phyloP scores from a whole-genome alignment of 2,888 invertebrate genomes.

The Cerceris rybyensis region DNA sequence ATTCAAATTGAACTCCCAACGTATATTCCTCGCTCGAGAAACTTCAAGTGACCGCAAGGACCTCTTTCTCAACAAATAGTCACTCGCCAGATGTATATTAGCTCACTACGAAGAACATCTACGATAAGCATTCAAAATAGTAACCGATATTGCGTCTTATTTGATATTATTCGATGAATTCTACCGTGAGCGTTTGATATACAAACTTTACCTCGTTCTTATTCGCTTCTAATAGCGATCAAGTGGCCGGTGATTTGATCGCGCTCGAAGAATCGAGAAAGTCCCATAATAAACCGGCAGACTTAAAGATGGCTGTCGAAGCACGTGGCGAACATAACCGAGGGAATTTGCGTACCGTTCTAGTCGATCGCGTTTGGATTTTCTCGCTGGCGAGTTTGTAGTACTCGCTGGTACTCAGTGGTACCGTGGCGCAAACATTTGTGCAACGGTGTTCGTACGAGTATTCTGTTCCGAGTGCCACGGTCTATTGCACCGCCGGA shows the following conservation, averaged over 20 bases:
- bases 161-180: too few species aligned
- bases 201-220: neutral
- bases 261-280: conserved; percentile 33
- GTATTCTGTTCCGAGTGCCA: conserved; percentile 37
- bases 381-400: conserved; percentile 28
- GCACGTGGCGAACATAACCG: conserved; percentile 40
- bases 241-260: neutral
- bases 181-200: too few species aligned
- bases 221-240: neutral
- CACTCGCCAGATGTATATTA: too few species aligned
- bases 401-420: conserved; percentile 62
- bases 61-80: too few species aligned
- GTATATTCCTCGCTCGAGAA: too few species aligned
- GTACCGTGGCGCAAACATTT: conserved; percentile 59
- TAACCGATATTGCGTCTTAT: too few species aligned
- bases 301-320: conserved; percentile 38
- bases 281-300: conserved; percentile 16
- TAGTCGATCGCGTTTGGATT: conserved; percentile 20
- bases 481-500: conserved; percentile 55
- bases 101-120: too few species aligned
- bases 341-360: conserved; percentile 19
- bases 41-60: too few species aligned
- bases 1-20: too few species aligned
- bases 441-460: conserved; percentile 46
- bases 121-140: too few species aligned